These are phyloP conservation scores for Arvicanthis niloticus DNA, from an alignment of 2,113 vertebrate species.

Conservation along the genomic window DNA sequence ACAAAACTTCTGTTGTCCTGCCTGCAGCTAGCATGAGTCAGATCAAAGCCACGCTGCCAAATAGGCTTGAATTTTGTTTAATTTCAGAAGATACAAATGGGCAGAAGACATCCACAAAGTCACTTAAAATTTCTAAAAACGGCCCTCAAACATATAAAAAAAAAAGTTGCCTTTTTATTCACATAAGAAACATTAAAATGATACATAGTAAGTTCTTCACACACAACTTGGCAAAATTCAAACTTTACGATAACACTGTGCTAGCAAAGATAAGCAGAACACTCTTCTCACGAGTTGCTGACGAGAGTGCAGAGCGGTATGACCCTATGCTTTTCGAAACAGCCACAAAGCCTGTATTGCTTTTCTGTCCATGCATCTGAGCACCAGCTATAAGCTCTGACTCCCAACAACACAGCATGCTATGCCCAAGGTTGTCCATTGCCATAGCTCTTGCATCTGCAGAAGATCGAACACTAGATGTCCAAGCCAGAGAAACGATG, in stretches of 20 bases:
- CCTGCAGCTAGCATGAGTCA: not conserved
- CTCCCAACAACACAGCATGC: not conserved
- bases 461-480: constrained; percentile 25
- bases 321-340: not conserved
- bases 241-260: constrained; percentile 30
- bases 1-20: not conserved
- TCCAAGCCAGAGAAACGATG: not conserved
- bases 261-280: not conserved
- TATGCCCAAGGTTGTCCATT: not conserved
- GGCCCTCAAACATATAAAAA: not conserved
- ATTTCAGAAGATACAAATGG: not conserved
- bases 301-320: not conserved
- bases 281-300: not conserved
- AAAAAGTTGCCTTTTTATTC: not conserved
- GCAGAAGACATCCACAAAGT: constrained; percentile 4
- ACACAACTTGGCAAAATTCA: constrained; percentile 55
- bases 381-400: not conserved
- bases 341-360: not conserved
- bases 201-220: constrained; percentile 39
- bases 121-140: constrained; percentile 5
- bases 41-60: constrained; percentile 47
- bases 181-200: constrained; percentile 43
- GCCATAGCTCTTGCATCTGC: not conserved
- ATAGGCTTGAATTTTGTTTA: constrained; percentile 4
- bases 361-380: not conserved